Conservation (phyloP, 2,797 vertebrate genomes). For the Pogoniulus pusillus region DNA sequence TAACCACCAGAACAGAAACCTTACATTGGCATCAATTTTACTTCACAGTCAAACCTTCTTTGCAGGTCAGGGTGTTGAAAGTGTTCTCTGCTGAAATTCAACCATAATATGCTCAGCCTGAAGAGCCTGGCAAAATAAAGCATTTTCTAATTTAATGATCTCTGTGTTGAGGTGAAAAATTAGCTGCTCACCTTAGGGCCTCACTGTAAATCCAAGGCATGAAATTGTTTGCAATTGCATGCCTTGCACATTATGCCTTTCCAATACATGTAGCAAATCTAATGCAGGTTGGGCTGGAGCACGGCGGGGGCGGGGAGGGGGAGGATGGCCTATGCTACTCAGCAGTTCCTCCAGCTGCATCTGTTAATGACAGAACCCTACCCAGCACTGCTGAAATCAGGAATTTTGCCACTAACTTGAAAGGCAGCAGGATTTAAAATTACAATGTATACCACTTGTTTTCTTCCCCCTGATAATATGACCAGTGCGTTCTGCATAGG, state of each 20-base stretch:
- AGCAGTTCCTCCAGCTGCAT: neutral
- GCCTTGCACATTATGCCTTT: constrained; percentile 6
- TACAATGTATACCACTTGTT: constrained; percentile 30
- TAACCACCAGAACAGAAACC: neutral
- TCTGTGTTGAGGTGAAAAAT: constrained; percentile 34
- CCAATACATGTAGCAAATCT: constrained; percentile 1
- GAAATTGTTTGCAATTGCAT: constrained; percentile 41
- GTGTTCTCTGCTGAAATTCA: constrained; percentile 22
- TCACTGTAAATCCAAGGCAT: constrained; percentile 31
- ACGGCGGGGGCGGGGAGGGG: neutral
- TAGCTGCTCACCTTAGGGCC: constrained; percentile 21
- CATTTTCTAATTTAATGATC: constrained; percentile 37
- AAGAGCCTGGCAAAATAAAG: constrained; percentile 12
- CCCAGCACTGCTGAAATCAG: constrained; percentile 30
- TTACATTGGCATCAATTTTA: neutral
- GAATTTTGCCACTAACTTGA: constrained; percentile 45
- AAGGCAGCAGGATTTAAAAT: constrained; percentile 50
- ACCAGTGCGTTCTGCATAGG: constrained; percentile 30
- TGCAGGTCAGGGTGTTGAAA: neutral
- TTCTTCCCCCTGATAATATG: constrained; percentile 36
- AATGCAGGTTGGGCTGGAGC: neutral
- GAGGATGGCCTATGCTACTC: neutral
- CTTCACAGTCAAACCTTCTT: neutral
- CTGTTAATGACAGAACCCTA: constrained; percentile 13
- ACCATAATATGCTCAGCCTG: neutral